These are phyloP conservation scores for Upupa epops DNA, from an alignment of 2,113 vertebrate species.

Conservation along the genomic window DNA sequence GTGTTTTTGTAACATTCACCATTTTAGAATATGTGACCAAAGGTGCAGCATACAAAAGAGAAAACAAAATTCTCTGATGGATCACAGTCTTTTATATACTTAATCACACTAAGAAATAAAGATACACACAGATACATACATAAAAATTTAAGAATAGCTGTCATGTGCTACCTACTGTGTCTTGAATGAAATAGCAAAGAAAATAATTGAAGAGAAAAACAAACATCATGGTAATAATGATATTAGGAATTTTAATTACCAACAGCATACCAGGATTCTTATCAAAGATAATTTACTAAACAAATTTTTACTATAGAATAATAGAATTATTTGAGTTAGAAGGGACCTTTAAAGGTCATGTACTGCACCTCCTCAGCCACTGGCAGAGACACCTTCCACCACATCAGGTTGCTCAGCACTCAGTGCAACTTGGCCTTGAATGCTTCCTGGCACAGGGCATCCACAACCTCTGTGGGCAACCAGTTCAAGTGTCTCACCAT, in stretches of 20 bases:
- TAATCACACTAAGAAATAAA: neutral
- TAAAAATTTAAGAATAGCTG: neutral
- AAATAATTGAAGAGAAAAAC: neutral
- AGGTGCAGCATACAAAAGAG: neutral
- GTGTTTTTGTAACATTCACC: neutral
- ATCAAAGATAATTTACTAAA: neutral
- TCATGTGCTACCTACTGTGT: neutral
- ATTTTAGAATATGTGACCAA: neutral
- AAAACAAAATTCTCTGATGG: neutral
- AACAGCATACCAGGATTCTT: neutral
- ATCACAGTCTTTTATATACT: neutral
- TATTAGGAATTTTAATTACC: neutral
- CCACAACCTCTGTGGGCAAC: neutral
- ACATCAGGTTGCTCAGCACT: neutral
- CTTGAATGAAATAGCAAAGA: neutral
- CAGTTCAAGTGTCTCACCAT: neutral
- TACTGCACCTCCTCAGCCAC: neutral
- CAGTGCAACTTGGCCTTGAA: accelerated
- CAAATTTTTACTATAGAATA: neutral
- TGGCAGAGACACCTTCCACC: neutral
- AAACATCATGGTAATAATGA: neutral
- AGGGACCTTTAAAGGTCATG: neutral
- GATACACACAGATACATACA: neutral
- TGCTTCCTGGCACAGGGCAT: no score
- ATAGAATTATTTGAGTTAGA: neutral